Evolutionary conservation across 2,888 invertebrate genomes (phyloP), one percentile per base, ranked within the genome.

Genomic region (Dryomyza anilis): DNA sequence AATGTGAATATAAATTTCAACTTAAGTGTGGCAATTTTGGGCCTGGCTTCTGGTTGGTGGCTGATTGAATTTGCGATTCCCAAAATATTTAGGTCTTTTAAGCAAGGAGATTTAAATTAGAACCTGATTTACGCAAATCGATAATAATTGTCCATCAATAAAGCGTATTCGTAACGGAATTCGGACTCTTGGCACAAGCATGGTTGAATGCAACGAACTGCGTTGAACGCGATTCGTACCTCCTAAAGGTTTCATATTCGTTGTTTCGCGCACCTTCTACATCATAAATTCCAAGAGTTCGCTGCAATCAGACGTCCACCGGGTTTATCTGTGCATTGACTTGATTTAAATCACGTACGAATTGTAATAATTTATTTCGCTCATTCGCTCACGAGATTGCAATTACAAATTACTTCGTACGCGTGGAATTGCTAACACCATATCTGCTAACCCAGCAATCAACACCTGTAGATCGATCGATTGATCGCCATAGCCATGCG

Each of bases 321-420:
- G 30, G 43, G 48, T 43, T 39, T 43, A 29, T 52, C 43, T 67
- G 50, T 67, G 57, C 60, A 53, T 67, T 45, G 65, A 27, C 29
- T 73, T 75, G 75, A 76, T 73, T 76, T 73, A 76, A 78, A 77
- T 79, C 81, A 81, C 82, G 82, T 80, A 79, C 78, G 71, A 76
- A 72, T 71, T 74, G 74, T 75, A 77, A 80, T 79, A 79, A 79
- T 80, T 80, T 78, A 74, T 76, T 75, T 76, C 78, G n/a, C n/a
- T 76, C 80, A 79, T 76, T 77, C 76, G 68, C 71, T 70, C 69
- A 68, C 67, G n/a, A n/a, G n/a, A n/a, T 67, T 66, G 65, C 73
- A 77, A 71, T 64, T 66, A 64, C 60, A 65, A 67, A 67, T 64
- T 65, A 29, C 55, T 12, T 33, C 16, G 48, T 6, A 29, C 7